Percentiles rank a stretch among this genome's conserved stretches.
phyloP scores from a whole-genome alignment of 2,888 invertebrate genomes.

The Synergus laeviventris region DNA sequence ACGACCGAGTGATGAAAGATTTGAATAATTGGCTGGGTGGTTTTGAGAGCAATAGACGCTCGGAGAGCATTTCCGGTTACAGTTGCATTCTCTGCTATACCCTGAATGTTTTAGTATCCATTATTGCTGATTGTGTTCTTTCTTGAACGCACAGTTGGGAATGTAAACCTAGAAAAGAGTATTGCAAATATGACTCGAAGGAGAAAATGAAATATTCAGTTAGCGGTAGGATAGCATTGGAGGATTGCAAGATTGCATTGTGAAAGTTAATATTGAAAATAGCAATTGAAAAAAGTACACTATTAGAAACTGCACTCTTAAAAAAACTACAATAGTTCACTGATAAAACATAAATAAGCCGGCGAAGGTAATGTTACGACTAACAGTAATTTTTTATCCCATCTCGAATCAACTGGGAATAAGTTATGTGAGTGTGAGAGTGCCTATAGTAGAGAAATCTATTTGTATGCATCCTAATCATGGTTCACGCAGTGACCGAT shows the following conservation, averaged over 20 bases:
- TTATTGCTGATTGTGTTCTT: constrained; percentile 7
- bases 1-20: constrained; percentile 54
- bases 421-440: no score
- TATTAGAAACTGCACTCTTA: no score
- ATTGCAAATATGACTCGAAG: neutral
- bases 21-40: constrained; percentile 53
- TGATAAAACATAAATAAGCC: no score
- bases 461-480: neutral
- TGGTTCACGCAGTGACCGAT: constrained; percentile 41
- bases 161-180: neutral
- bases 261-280: neutral
- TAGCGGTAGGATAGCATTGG: neutral
- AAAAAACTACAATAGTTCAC: no score
- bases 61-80: constrained; percentile 9
- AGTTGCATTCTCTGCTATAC: neutral
- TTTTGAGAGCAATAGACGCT: constrained; percentile 38
- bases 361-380: no score
- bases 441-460: no score
- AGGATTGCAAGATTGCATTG: neutral
- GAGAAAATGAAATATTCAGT: neutral
- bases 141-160: neutral
- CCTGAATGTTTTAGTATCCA: neutral
- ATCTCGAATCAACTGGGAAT: no score
- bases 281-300: no score
- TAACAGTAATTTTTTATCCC: no score